Conservation (phyloP, 2,888 invertebrate species). For the Conops quadrifasciatus region DNA sequence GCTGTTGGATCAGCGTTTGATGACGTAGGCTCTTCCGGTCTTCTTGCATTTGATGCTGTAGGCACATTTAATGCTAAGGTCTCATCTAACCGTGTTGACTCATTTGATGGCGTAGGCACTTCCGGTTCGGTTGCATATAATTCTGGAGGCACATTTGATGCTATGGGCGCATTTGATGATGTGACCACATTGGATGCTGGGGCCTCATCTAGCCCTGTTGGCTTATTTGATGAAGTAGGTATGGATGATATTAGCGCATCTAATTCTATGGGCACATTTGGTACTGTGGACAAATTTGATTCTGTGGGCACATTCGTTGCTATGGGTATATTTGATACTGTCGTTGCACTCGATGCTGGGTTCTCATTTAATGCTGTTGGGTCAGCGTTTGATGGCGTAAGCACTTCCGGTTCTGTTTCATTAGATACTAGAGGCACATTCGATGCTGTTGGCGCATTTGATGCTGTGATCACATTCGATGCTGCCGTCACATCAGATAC, state of each 20-base stretch:
- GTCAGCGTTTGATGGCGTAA: no score
- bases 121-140: slow-evolving; percentile 25
- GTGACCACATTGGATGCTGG: slow-evolving; percentile 25
- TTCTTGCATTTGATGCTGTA: slow-evolving; percentile 25
- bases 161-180: slow-evolving; percentile 32
- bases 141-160: slow-evolving; percentile 33
- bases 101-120: slow-evolving; percentile 12
- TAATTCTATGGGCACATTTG: slow-evolving; percentile 29
- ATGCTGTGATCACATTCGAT: slow-evolving; percentile 26
- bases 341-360: slow-evolving; percentile 26
- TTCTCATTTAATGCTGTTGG: slow-evolving; percentile 26
- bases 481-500: slow-evolving; percentile 36
- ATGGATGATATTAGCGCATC: slow-evolving; percentile 29
- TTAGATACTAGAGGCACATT: slow-evolving; percentile 17
- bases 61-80: slow-evolving; percentile 21
- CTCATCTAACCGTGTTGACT: slow-evolving; percentile 3
- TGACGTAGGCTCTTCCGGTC: no score
- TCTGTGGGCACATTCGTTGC: slow-evolving; percentile 35
- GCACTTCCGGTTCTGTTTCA: no score
- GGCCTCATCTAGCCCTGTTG: slow-evolving; percentile 28
- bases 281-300: slow-evolving; percentile 33
- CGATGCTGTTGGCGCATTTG: slow-evolving; percentile 25
- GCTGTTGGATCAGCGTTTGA: no score
- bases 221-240: slow-evolving; percentile 26
- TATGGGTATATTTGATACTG: slow-evolving; percentile 32